Base-by-base conservation (phyloP, 2,888 invertebrate species). In the Cephus sareptanus region DNA sequence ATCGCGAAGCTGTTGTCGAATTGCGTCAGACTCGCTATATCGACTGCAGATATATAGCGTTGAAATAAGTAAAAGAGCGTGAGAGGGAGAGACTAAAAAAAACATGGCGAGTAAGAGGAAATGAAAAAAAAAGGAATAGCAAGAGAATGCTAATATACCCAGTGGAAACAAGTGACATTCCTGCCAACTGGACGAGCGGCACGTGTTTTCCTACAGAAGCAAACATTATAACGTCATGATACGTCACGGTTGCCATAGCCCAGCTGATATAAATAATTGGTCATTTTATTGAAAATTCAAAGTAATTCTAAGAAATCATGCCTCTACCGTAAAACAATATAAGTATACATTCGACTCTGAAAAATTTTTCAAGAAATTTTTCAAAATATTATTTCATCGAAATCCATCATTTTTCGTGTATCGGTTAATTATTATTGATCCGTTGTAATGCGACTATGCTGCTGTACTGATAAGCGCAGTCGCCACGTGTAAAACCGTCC, bases 81-180 rank as follows among this genome's bases (percentile, higher is more conserved):
- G 15, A 34, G 69, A 71, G 12, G n/a, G 34, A 12, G 79, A 73
- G 73, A 77, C 75, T 74, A 74, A 69, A 78, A 74, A 74, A 79
- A 76, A 79, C 79, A 23, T 9, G 23, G 23, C 23, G 9, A 23
- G 56, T 23, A 23, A 56, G 23, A 56, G 56, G 15, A 56, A 56
- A 56, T 56, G 56, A 23, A 56, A 56, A 56, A 35, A 35, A 40
- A 56, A 40, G 56, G 4, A 23, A 56, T 9, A 23, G 56, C 56
- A 56, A 56, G 23, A 56, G 23, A 23, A 56, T 56, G 56, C 56
- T 56, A 56, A 56, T 56, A 56, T 56, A 56, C 56, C 56, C 9
- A 23, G 56, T 56, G 56, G 56, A 56, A 56, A 56, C 56, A 23
- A 56, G 56, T 56, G 56, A 56, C 56, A 56, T 56, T 56, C 56